phyloP scores from a whole-genome alignment of 2,113 vertebrate species.

The Chitala chitala region DNA sequence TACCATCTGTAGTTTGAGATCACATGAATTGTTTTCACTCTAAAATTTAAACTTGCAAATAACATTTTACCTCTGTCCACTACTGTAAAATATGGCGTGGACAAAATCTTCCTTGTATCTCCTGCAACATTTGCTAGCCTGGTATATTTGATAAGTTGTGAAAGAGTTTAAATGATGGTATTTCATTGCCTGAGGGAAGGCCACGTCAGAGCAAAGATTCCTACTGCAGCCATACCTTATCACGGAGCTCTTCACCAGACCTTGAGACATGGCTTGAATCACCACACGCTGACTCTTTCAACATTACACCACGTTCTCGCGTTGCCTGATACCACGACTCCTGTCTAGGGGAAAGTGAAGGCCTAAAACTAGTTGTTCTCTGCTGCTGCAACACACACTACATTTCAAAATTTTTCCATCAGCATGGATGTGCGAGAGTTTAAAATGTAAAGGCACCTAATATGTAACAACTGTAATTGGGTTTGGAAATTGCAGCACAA shows the following conservation, averaged over 20 bases:
- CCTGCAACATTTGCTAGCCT: not conserved
- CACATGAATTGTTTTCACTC: too few species aligned
- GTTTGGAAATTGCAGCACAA: too few species aligned
- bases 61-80: not conserved
- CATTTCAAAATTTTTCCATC: too few species aligned
- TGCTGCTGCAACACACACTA: too few species aligned
- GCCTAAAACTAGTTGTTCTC: not conserved
- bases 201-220: not conserved
- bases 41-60: too few species aligned
- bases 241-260: not conserved
- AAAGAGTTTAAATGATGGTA: not conserved
- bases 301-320: slow-evolving; percentile 1
- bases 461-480: too few species aligned
- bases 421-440: too few species aligned
- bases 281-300: not conserved
- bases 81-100: not conserved
- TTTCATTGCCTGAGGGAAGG: not conserved
- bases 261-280: slow-evolving; percentile 22
- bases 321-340: slow-evolving; percentile 4
- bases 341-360: slow-evolving; percentile 18
- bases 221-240: not conserved
- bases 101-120: not conserved
- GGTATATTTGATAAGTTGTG: not conserved
- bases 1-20: too few species aligned
- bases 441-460: too few species aligned